Percentiles rank a stretch among this genome's conserved stretches.
phyloP scores from a whole-genome alignment of 2,113 vertebrate species.

The Diadophis punctatus region DNA sequence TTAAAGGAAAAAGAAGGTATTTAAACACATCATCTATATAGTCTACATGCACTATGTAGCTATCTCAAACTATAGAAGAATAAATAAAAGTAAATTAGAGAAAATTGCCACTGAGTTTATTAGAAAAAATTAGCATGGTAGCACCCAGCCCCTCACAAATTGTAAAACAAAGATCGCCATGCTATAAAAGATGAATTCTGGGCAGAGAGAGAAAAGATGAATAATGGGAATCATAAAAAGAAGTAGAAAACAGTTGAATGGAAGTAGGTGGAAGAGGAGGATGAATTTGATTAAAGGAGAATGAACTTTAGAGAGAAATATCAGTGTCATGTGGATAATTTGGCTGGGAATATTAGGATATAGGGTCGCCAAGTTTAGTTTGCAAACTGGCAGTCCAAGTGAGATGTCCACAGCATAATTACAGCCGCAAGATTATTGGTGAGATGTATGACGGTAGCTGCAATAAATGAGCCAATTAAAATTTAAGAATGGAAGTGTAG shows the following conservation, averaged over 20 bases:
- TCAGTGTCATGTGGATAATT: neutral
- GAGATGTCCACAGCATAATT: neutral
- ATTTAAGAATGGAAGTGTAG: neutral
- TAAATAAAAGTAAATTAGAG: neutral
- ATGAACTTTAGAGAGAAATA: neutral
- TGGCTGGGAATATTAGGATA: neutral
- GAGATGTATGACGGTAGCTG: neutral
- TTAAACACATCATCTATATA: constrained; percentile 4
- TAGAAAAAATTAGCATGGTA: neutral
- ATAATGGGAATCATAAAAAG: neutral
- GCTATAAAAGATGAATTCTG: neutral
- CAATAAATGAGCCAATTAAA: neutral
- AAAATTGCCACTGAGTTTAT: neutral
- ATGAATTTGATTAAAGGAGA: neutral
- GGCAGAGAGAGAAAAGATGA: neutral
- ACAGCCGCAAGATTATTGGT: neutral
- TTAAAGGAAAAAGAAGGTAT: constrained; percentile 67
- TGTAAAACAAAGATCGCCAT: neutral
- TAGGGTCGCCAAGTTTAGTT: neutral
- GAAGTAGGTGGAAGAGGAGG: neutral
- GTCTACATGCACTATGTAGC: neutral
- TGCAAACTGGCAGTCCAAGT: neutral
- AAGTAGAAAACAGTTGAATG: neutral
- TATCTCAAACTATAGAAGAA: neutral
- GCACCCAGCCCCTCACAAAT: neutral